Conservation (phyloP, 2,888 invertebrate species). For the Theodoxus fluviatilis region DNA sequence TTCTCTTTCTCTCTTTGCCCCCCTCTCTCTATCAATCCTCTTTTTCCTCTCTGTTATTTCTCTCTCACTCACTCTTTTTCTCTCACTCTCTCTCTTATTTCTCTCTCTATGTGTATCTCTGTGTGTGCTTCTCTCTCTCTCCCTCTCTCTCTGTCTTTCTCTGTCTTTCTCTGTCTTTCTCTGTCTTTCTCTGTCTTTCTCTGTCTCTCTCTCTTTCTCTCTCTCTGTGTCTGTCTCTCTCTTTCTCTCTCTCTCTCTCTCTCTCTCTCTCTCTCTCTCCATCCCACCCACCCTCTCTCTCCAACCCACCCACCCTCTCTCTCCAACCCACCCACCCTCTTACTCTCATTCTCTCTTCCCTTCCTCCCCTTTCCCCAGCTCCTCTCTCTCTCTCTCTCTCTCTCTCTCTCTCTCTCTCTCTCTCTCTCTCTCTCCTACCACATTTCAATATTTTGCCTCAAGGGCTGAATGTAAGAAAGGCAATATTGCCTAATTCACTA, state of each 20-base stretch:
- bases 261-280: not conserved
- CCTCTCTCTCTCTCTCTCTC: slow-evolving; percentile 11
- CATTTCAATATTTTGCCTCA: no score
- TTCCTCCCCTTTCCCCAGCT: slow-evolving; percentile 17
- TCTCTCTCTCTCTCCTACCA: not conserved
- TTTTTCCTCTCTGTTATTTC: no score
- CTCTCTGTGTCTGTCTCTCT: no score
- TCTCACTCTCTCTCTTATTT: slow-evolving; percentile 23
- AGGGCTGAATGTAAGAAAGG: no score
- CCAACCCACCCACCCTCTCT: slow-evolving; percentile 9
- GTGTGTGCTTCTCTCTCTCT: not conserved
- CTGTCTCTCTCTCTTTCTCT: not conserved
- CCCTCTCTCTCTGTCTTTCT: not conserved
- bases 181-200: not conserved
- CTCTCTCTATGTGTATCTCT: not conserved
- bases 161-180: not conserved
- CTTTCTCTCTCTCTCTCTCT: not conserved
- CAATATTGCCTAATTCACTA: no score
- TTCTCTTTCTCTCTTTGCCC: slow-evolving; percentile 20
- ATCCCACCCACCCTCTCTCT: not conserved
- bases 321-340: slow-evolving; percentile 20
- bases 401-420: slow-evolving; percentile 1
- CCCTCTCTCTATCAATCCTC: slow-evolving; percentile 21
- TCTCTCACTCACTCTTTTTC: slow-evolving; percentile 19
- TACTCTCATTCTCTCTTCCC: slow-evolving; percentile 1